Percentiles rank a stretch among this genome's conserved stretches.
These are phyloP conservation scores for Pseudococcus longispinus DNA, from an alignment of 2,888 invertebrate genomes.

Conservation along the genomic window DNA sequence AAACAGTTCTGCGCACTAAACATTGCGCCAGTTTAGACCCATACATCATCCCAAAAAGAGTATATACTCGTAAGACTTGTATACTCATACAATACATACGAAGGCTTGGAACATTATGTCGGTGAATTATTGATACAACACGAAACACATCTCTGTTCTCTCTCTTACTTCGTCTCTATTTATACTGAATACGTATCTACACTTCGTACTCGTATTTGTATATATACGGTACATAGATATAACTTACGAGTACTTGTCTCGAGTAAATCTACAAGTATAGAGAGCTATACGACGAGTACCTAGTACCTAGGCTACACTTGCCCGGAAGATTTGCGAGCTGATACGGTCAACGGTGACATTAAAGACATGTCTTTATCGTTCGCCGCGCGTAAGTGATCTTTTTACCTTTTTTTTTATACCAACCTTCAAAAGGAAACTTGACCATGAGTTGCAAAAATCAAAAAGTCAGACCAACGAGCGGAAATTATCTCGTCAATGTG, in stretches of 20 bases:
- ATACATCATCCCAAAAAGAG: neutral
- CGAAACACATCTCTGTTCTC: neutral
- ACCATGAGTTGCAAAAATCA: neutral
- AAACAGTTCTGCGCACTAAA: neutral
- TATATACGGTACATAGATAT: neutral
- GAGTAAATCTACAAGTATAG: constrained; percentile 3
- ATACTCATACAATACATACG: neutral
- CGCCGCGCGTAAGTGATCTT: neutral
- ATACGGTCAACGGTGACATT: constrained; percentile 24
- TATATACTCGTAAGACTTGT: neutral
- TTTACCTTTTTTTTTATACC: neutral
- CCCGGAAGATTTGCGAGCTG: constrained; percentile 1
- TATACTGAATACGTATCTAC: neutral
- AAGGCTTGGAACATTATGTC: neutral
- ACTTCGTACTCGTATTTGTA: neutral
- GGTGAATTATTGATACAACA: constrained; percentile 19
- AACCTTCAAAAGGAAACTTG: constrained; percentile 26
- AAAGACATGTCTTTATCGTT: constrained; percentile 28
- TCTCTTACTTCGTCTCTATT: neutral
- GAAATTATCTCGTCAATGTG: neutral
- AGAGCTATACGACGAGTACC: neutral
- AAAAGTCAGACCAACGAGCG: neutral
- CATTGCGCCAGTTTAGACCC: neutral
- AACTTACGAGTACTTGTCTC: neutral
- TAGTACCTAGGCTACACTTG: neutral